These are phyloP conservation scores for Mythimna lalbum DNA, from an alignment of 2,888 invertebrate genomes.

Conservation along the genomic window DNA sequence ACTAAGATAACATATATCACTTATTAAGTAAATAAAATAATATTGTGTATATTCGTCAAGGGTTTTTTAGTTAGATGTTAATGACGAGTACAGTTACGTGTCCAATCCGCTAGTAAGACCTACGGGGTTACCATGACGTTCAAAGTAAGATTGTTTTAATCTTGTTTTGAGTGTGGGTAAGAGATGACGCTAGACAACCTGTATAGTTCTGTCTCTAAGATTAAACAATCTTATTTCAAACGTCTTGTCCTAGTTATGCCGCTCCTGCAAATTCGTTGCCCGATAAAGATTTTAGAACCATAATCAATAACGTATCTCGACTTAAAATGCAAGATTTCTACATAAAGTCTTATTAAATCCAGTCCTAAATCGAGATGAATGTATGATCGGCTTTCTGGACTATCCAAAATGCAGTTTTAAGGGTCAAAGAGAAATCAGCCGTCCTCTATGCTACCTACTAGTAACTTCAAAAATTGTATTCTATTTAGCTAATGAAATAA, in stretches of 20 bases:
- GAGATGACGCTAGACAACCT: no score
- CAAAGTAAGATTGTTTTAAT: no score
- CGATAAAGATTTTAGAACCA: not conserved
- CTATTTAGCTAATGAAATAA: constrained; percentile 39
- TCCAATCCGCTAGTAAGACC: constrained; percentile 34
- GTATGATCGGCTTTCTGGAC: not conserved
- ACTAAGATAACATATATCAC: constrained; percentile 65
- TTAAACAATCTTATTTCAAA: no score
- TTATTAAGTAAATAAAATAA: constrained; percentile 59
- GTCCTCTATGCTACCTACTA: constrained; percentile 4
- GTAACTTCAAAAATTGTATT: constrained; percentile 29
- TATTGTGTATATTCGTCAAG: constrained; percentile 54
- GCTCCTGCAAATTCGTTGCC: not conserved
- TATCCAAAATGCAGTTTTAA: not conserved
- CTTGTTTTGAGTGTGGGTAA: no score
- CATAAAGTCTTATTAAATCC: not conserved
- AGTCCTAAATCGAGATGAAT: not conserved
- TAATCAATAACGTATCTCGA: not conserved
- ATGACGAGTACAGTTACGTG: constrained; percentile 34
- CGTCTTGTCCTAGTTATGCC: no score
- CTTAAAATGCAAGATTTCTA: not conserved
- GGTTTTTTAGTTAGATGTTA: constrained; percentile 47
- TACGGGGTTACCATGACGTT: no score
- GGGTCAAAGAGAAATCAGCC: not conserved
- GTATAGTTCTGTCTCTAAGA: no score